A percentile compares a stretch with the other conserved stretches of the same genome.
Conservation (phyloP, 2,888 invertebrate species). For the Cylloceria caligata region DNA sequence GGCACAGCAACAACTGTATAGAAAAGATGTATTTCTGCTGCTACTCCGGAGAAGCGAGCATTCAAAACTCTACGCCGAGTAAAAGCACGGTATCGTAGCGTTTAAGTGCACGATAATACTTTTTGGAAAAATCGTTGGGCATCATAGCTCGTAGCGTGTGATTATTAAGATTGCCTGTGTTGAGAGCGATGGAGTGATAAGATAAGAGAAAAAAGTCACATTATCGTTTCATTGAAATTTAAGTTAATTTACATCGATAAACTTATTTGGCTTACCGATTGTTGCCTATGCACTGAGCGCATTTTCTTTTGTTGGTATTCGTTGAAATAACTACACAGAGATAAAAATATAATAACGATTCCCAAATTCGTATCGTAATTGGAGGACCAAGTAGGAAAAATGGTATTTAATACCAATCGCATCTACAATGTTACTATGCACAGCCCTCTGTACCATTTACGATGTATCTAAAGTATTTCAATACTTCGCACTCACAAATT, state of each 20-base stretch:
- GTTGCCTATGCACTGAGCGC: too few relatives aligned
- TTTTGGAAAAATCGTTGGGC: conserved; percentile 38
- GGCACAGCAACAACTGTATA: conserved; percentile 50
- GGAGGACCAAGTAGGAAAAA: too few relatives aligned
- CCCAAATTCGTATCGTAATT: too few relatives aligned
- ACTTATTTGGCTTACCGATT: too few relatives aligned
- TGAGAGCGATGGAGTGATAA: conserved; percentile 8
- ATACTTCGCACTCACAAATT: too few relatives aligned
- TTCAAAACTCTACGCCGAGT: conserved; percentile 34
- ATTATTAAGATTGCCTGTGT: neutral
- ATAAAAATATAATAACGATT: too few relatives aligned
- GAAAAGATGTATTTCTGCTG: conserved; percentile 42
- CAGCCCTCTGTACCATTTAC: too few relatives aligned
- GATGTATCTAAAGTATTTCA: too few relatives aligned
- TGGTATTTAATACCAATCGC: too few relatives aligned
- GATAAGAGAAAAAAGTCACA: conserved; percentile 1
- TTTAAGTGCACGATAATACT: conserved; percentile 38
- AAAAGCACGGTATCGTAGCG: conserved; percentile 16
- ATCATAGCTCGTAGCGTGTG: conserved; percentile 10
- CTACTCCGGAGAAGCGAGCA: neutral
- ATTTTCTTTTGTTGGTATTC: too few relatives aligned
- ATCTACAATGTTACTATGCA: too few relatives aligned
- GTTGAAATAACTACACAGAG: too few relatives aligned
- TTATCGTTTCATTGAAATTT: neutral
- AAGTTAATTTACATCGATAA: neutral